phyloP scores from a whole-genome alignment of 2,888 invertebrate genomes.

The Thysanoteuthis rhombus region DNA sequence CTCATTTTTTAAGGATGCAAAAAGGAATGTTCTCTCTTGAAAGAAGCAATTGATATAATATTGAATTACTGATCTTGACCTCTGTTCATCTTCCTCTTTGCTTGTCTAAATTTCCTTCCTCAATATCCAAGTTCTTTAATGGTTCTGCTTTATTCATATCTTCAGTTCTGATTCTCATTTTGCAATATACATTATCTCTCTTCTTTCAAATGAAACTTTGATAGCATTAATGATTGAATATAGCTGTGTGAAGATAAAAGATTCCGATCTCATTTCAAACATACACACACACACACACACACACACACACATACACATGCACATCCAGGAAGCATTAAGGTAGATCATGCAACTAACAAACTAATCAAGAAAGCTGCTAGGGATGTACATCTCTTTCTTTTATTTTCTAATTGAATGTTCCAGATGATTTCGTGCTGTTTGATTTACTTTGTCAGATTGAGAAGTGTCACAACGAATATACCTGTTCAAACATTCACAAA shows the following conservation, averaged over 20 bases:
- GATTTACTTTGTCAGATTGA: not conserved
- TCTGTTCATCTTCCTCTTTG: not conserved
- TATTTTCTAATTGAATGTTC: not conserved
- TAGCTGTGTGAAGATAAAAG: not conserved
- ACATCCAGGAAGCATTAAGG: no score
- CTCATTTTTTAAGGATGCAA: not conserved
- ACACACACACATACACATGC: no score
- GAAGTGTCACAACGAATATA: not conserved
- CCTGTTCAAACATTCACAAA: not conserved
- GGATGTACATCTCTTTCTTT: no score
- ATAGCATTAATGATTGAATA: not conserved
- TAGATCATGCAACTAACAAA: no score
- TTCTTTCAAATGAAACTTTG: not conserved
- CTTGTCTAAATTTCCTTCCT: not conserved
- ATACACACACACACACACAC: not conserved
- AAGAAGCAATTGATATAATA: not conserved
- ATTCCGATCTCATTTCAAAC: not conserved
- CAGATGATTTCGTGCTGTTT: not conserved
- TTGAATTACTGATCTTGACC: not conserved
- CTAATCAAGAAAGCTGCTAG: no score
- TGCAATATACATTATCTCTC: not conserved
- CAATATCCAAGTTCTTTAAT: not conserved
- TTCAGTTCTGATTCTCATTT: not conserved
- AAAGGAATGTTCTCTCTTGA: not conserved
- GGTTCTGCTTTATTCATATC: not conserved